A percentile compares a stretch with the other conserved stretches of the same genome.
phyloP scores from a whole-genome alignment of 2,113 vertebrate species.

The Pangasianodon gigas region DNA sequence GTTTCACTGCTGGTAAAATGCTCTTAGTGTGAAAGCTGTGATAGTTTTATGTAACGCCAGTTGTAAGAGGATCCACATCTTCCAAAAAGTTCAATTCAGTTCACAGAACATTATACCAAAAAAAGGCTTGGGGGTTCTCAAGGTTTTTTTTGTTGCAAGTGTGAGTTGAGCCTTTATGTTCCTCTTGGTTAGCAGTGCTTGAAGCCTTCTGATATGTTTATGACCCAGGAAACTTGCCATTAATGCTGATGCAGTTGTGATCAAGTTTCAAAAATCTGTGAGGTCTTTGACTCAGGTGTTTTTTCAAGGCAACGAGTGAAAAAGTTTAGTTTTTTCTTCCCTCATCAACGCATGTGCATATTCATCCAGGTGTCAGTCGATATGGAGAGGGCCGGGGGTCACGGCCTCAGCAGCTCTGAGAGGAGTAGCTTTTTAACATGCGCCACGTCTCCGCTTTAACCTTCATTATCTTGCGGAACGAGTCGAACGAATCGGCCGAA shows the following conservation, averaged over 20 bases:
- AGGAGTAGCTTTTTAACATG: conserved; percentile 51
- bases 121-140: too few species aligned
- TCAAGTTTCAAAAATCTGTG: neutral
- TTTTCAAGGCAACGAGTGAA: neutral
- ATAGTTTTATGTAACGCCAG: neutral
- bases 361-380: conserved; percentile 14
- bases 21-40: neutral
- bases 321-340: neutral
- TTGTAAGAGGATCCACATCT: neutral
- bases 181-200: neutral
- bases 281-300: neutral
- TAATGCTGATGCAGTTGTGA: neutral
- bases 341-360: neutral
- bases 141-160: neutral
- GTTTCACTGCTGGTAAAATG: neutral
- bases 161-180: neutral
- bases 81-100: too few species aligned
- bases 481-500: conserved; percentile 35
- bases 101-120: neutral
- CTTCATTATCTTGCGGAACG: conserved; percentile 49
- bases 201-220: neutral
- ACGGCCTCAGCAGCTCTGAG: conserved; percentile 7
- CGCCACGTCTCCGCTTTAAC: conserved; percentile 44
- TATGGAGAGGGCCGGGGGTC: conserved; percentile 4
- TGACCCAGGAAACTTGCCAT: neutral